These are phyloP conservation scores for Zosterops borbonicus DNA, from an alignment of 2,113 vertebrate genomes.

Conservation along the genomic window DNA sequence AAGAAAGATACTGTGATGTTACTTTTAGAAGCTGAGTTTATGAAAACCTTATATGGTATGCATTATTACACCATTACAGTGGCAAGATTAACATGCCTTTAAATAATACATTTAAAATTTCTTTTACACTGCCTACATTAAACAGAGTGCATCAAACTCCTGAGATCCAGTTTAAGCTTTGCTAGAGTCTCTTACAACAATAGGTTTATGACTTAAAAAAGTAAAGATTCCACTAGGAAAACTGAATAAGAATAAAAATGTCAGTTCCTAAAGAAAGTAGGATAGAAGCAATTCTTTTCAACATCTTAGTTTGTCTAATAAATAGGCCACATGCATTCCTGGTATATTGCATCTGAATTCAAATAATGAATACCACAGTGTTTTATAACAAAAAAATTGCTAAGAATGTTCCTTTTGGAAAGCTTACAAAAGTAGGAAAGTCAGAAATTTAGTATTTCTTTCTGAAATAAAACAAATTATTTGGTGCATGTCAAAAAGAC, in stretches of 20 bases:
- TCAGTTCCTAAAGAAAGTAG: constrained; percentile 25
- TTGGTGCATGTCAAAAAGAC: background rate
- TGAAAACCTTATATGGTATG: constrained; percentile 43
- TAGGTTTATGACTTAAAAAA: constrained; percentile 54
- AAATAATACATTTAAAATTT: constrained; percentile 71
- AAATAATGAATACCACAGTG: constrained; percentile 8
- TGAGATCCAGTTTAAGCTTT: constrained; percentile 51
- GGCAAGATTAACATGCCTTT: constrained; percentile 55
- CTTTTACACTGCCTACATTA: constrained; percentile 55
- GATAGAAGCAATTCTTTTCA: constrained; percentile 44
- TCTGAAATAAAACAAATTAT: background rate
- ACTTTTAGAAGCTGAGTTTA: constrained; percentile 60
- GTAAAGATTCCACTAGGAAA: constrained; percentile 62
- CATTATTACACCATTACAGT: constrained; percentile 56
- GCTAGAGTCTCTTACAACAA: constrained; percentile 47
- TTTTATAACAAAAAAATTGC: constrained; percentile 16
- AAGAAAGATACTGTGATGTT: constrained; percentile 56
- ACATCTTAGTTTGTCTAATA: constrained; percentile 41
- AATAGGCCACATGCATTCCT: constrained; percentile 42
- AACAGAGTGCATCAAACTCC: constrained; percentile 57
- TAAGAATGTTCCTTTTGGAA: constrained; percentile 3
- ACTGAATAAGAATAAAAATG: constrained; percentile 21
- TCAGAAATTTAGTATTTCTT: background rate
- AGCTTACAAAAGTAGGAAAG: background rate
- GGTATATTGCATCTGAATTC: background rate